Base-by-base conservation (phyloP, 2,797 vertebrate genomes). In the Hippopotamyrus pictus region DNA sequence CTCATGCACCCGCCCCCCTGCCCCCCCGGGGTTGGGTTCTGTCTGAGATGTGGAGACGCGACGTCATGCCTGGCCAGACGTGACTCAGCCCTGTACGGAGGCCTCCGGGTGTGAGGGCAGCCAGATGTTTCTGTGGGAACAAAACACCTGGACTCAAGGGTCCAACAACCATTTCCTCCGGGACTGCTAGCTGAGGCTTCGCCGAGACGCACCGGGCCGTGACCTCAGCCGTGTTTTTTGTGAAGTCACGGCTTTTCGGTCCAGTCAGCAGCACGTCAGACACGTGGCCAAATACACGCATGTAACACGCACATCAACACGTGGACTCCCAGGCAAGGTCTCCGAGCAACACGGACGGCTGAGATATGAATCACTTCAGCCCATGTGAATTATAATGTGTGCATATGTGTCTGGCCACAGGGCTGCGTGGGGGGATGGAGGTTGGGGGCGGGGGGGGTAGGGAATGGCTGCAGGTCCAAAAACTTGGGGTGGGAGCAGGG, bases 71-170 rank as follows among this genome's bases (percentile, higher is more conserved):
- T 50, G 19, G 41, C n/a, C 82, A 84, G 82, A 84, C 82, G 82
- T 84, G 82, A 84, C 41, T 84, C 82, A 84, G 82, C 44, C 82
- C 44, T 22, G 46, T 9, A 17, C 6, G 8, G 41, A 84, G 9
- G 41, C 46, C 44, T 84, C 44, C 0, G 41, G 41, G 82, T 12
- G 9, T 22, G 19, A 12, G 82, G 82, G 6, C 73, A 79, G 73
- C 73, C 82, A 84, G 82, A 84, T 84, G 82, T 84, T 41, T 48
- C 46, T 48, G n/a, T 84, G 82, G 82, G 82, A 50, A 84, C 17
- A 50, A 22, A 84, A 46, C 82, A 84, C 82, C 82, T 84, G 82
- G 9, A 48, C 82, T 44, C 14, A 44, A 79, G 37, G 73, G 73
- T 79, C 73, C 73, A 79, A 79, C 14, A 79, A 37, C 37, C 2